A percentile compares a stretch with the other conserved stretches of the same genome.
Evolutionary conservation across 1,140 invertebrate genomes (phyloP).

Genomic region (Apis cerana): DNA sequence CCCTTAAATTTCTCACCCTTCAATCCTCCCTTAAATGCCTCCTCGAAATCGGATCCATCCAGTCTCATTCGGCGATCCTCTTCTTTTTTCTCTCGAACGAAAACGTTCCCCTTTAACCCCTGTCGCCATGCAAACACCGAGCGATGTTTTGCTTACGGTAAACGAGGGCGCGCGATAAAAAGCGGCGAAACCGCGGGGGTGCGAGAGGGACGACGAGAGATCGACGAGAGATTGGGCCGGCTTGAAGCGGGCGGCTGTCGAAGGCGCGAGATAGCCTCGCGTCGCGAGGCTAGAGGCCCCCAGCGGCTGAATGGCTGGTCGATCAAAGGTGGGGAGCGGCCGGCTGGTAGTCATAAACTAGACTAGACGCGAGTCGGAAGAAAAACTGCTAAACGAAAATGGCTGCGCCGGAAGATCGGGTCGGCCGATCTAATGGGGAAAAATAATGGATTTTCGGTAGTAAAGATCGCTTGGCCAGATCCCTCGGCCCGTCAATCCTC

Average conservation of each 20-base stretch:
- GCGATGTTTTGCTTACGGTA: conserved; percentile 56
- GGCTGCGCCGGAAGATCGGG: conserved; percentile 73
- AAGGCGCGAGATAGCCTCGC: conserved; percentile 54
- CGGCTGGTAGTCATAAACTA: conserved; percentile 74
- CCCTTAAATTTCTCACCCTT: not conserved
- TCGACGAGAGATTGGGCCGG: conserved; percentile 47
- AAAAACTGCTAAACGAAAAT: conserved; percentile 82
- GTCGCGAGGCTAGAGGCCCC: not conserved
- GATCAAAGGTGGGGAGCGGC: conserved; percentile 53
- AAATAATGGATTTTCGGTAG: conserved; percentile 81
- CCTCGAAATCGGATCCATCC: not conserved
- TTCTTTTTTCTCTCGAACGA: conserved; percentile 9
- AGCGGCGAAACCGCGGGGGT: conserved; percentile 13
- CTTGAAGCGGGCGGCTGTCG: conserved; percentile 38
- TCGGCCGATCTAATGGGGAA: conserved; percentile 78
- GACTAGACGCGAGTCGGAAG: conserved; percentile 74
- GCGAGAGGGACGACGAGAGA: conserved; percentile 52
- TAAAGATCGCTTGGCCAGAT: conserved; percentile 78
- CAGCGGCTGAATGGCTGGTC: conserved; percentile 26
- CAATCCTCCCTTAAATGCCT: not conserved
- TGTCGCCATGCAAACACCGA: conserved; percentile 6
- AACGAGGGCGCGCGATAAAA: conserved; percentile 52
- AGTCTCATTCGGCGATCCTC: not conserved
- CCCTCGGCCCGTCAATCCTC: conserved; percentile 61
- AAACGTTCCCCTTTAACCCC: conserved; percentile 54